Evolutionary conservation across 2,888 invertebrate species (phyloP).

Genomic region (Phragmatobia fuliginosa): DNA sequence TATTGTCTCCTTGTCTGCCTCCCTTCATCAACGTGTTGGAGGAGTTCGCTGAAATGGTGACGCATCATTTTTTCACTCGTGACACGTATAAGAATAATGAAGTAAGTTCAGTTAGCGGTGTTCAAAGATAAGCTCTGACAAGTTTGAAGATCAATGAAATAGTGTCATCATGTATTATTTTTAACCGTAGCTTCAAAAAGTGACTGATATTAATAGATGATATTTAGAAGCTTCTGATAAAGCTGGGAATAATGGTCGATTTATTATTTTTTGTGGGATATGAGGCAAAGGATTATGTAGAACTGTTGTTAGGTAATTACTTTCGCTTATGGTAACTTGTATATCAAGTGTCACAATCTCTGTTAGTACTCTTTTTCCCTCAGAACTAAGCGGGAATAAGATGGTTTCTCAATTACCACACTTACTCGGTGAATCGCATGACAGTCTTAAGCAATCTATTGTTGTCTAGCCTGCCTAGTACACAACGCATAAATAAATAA

Average conservation of each 20-base stretch:
- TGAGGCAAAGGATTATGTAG: no score
- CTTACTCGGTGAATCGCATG: no score
- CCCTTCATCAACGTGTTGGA: conserved; percentile 39
- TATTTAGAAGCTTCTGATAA: neutral
- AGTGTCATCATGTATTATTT: conserved; percentile 12
- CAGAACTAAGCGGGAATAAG: neutral
- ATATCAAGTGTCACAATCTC: no score
- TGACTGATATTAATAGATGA: conserved; percentile 8
- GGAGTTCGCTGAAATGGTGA: conserved; percentile 59
- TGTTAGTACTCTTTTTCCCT: no score
- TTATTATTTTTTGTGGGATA: neutral
- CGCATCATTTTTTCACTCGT: conserved; percentile 64
- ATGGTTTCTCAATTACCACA: neutral
- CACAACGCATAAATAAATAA: no score
- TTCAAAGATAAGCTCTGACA: conserved; percentile 43
- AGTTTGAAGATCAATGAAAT: conserved; percentile 24
- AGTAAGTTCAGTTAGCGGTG: conserved; percentile 49
- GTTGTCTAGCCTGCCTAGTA: no score
- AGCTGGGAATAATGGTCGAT: neutral
- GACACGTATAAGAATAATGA: conserved; percentile 61
- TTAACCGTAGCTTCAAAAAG: conserved; percentile 7
- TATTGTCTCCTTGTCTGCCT: conserved; percentile 42
- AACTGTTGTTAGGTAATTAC: neutral
- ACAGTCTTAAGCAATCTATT: no score
- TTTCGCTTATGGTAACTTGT: no score